Evolutionary conservation across 2,113 vertebrate species (phyloP).

Genomic region (Lepisosteus oculatus): DNA sequence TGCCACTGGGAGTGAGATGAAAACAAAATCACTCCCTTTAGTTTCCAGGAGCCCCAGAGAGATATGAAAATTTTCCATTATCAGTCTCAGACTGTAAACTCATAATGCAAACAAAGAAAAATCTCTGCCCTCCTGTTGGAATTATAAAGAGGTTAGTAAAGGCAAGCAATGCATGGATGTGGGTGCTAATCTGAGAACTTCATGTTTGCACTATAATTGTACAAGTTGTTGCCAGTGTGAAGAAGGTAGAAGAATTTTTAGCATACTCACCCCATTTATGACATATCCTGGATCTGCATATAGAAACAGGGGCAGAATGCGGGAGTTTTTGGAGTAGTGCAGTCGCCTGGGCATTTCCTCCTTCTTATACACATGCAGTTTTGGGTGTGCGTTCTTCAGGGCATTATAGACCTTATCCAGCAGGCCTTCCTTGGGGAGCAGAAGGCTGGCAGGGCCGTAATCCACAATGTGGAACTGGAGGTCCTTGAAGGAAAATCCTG

Average conservation of each 20-base stretch:
- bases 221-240: too few relatives aligned
- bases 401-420: slow-evolving; percentile 72
- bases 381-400: slow-evolving; percentile 71
- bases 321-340: slow-evolving; percentile 64
- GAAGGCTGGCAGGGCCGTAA: slow-evolving; percentile 74
- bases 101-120: too few relatives aligned
- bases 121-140: too few relatives aligned
- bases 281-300: slow-evolving; percentile 78
- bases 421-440: slow-evolving; percentile 78
- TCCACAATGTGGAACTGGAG: slow-evolving; percentile 79
- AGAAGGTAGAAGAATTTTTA: not conserved
- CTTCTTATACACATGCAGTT: slow-evolving; percentile 79
- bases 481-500: slow-evolving; percentile 73
- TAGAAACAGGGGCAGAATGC: slow-evolving; percentile 77
- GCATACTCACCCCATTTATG: slow-evolving; percentile 79
- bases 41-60: too few relatives aligned
- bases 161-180: too few relatives aligned
- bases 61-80: too few relatives aligned
- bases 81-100: too few relatives aligned
- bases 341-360: slow-evolving; percentile 68
- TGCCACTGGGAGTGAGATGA: too few relatives aligned
- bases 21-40: too few relatives aligned
- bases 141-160: too few relatives aligned
- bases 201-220: too few relatives aligned
- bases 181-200: too few relatives aligned